Percentiles rank a stretch among this genome's conserved stretches.
Conservation (phyloP, 2,797 vertebrate species). For the Aotus griseimembra region DNA sequence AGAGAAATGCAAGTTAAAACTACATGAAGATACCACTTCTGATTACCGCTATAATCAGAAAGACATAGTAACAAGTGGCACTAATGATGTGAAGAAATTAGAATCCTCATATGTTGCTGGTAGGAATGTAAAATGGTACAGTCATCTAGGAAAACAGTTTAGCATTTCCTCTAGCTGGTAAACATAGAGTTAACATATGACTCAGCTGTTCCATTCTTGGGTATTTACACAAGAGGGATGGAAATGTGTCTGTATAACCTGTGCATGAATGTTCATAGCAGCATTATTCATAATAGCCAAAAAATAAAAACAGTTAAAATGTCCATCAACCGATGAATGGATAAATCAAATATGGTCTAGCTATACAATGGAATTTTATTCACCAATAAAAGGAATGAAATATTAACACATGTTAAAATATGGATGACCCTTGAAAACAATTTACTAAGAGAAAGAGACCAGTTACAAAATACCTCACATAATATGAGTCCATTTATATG, state of each 20-base stretch:
- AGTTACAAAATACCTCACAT: not conserved
- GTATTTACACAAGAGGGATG: not conserved
- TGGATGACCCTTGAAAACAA: not conserved
- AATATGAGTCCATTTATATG: not conserved
- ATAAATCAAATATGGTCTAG: not conserved
- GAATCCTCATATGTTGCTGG: not conserved
- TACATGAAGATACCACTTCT: not conserved
- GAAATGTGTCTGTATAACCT: not conserved
- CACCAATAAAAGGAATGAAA: not conserved
- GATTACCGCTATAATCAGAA: not conserved
- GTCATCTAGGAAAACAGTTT: not conserved
- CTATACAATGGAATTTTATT: not conserved
- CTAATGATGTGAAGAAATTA: not conserved
- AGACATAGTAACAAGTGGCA: not conserved
- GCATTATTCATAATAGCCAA: not conserved
- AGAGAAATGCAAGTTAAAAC: conserved; percentile 1
- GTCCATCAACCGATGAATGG: not conserved
- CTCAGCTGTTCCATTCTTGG: not conserved
- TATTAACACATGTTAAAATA: not conserved
- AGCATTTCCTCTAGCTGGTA: not conserved
- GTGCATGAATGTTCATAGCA: not conserved
- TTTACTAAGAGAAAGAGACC: not conserved
- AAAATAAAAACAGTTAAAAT: not conserved
- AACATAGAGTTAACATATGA: not conserved
- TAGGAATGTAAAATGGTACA: not conserved